Percentiles rank a stretch among this genome's conserved stretches.
Evolutionary conservation across 2,888 invertebrate genomes (phyloP).

Genomic region (Agriotes lineatus): DNA sequence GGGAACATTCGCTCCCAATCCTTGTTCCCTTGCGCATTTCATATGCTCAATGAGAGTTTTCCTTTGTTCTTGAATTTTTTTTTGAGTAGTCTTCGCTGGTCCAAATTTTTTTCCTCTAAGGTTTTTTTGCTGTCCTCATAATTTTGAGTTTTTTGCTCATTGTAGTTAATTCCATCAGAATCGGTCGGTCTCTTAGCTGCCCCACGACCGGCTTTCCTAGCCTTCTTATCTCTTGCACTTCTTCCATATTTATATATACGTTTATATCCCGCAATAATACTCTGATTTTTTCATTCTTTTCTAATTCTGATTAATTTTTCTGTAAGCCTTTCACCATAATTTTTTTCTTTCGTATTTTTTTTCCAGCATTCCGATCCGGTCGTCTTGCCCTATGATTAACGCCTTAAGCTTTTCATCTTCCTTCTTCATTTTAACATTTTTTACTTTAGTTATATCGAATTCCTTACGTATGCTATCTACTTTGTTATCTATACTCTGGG

Average conservation of each 20-base stretch:
- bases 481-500: not conserved
- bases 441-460: not conserved
- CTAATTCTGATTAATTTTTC: not conserved
- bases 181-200: not conserved
- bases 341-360: too few relatives aligned
- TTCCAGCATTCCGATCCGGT: not conserved
- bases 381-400: not conserved
- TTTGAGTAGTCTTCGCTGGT: conserved; percentile 2
- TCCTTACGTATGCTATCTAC: not conserved
- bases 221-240: not conserved
- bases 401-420: not conserved
- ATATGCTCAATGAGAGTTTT: conserved; percentile 1
- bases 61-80: not conserved
- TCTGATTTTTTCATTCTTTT: not conserved
- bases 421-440: not conserved
- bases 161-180: not conserved
- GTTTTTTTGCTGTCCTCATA: not conserved
- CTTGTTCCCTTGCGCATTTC: not conserved
- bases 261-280: not conserved
- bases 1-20: not conserved
- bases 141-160: not conserved
- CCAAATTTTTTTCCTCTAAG: not conserved
- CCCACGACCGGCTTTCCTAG: not conserved
- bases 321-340: not conserved
- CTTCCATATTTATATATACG: not conserved